Evolutionary conservation across 1,140 invertebrate genomes (phyloP), one percentile per base, ranked within the genome.

Genomic region (Marisa cornuarietis): DNA sequence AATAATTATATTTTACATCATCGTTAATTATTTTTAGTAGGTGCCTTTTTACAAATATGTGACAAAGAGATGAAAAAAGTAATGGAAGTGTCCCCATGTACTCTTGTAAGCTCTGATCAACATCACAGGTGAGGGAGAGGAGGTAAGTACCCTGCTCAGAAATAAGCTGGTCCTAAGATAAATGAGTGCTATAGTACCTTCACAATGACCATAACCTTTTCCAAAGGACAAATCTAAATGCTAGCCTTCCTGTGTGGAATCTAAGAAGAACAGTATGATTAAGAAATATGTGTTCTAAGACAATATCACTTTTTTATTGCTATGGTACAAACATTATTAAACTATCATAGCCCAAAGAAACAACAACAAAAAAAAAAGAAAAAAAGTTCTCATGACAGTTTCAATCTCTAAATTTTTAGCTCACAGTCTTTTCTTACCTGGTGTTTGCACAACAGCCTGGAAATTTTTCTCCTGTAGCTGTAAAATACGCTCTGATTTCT

Each of bases 381-480:
- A 2, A 14, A 20, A 9, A 8, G 42, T 4, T 31, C 31, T 20
- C 49, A 14, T 54, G 54, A n/a, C 8, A 7, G 16, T 26, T 71
- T 26, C 49, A 5, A 31, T 20, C 62, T 20, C n/a, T 18, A 63
- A 63, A 63, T 20, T 2, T 42, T 42, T 42, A 4, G 13, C 26
- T 68, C 9, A 13, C 65, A 72, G 54, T 42, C 31, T 14, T 51
- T 14, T 76, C 80, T 63, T 77, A 90, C 90, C 89, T 84, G 88
- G 90, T 20, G 90, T 91, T 71, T 91, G 90, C 16, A 91, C 90
- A 66, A 91, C 89, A 75, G 91, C 93, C 82, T 93, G 93, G 65
- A 91, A 91, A 83, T 92, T 93, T 88, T 93, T 93, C 77, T 93
- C 93, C 79, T 93, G 92, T 24, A 94, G 86, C 74, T 93, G 91